A percentile compares a stretch with the other conserved stretches of the same genome.
Evolutionary conservation across 35 echinoderm and acorn worm genomes (phyloP).

Genomic region (Ophiothrix spiculata): DNA sequence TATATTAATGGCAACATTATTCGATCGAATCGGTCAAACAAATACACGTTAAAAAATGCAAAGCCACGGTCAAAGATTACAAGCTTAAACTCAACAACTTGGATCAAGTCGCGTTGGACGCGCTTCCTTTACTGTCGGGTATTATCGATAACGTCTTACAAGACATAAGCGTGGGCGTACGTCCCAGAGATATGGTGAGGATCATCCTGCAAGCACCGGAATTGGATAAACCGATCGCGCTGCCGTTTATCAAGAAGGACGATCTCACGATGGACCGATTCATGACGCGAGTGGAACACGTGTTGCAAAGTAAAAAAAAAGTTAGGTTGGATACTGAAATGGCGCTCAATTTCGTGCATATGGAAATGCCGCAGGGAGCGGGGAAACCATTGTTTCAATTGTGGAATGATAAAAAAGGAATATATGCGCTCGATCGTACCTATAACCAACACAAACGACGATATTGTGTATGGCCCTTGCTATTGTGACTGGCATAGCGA

Average conservation of each 20-base stretch:
- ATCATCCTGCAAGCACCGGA: slow-evolving; percentile 21
- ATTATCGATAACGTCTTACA: too few relatives aligned
- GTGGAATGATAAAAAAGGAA: too few relatives aligned
- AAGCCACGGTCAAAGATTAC: slow-evolving; percentile 27
- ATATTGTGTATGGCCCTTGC: slow-evolving; percentile 53
- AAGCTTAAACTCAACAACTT: slow-evolving; percentile 13
- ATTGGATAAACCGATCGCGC: slow-evolving; percentile 30
- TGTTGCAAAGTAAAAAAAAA: slow-evolving; percentile 40
- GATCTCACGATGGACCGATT: slow-evolving; percentile 36
- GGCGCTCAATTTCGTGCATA: slow-evolving; percentile 41
- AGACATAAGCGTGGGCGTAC: too few relatives aligned
- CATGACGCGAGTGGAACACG: slow-evolving; percentile 13
- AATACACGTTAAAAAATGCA: slow-evolving; percentile 33
- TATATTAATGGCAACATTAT: too few relatives aligned
- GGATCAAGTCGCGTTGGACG: too few relatives aligned
- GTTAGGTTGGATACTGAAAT: slow-evolving; percentile 24
- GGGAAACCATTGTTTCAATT: too few relatives aligned
- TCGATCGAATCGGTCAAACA: slow-evolving; percentile 18
- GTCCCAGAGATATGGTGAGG: slow-evolving; percentile 35
- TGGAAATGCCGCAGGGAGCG: slow-evolving; percentile 33
- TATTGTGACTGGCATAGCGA: slow-evolving; percentile 62
- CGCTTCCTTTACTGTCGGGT: too few relatives aligned
- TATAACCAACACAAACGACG: too few relatives aligned
- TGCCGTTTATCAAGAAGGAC: slow-evolving; percentile 27
- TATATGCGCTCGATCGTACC: too few relatives aligned